A percentile compares a stretch with the other conserved stretches of the same genome.
Evolutionary conservation across 1,140 invertebrate species (phyloP).

Genomic region (Trichonephila clavipes): DNA sequence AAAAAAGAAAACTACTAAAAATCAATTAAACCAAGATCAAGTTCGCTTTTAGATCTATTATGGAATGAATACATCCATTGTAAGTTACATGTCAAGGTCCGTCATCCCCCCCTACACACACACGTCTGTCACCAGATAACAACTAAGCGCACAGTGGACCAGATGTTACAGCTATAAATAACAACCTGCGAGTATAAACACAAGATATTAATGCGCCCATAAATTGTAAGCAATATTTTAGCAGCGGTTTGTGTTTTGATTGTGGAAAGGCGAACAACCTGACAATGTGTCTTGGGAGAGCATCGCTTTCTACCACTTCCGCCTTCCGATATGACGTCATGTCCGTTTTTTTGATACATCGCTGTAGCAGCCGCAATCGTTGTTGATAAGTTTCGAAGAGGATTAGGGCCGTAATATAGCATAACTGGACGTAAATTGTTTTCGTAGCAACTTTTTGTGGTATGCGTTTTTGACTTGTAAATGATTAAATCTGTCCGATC

Average conservation of each 20-base stretch:
- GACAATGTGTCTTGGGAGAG: not conserved
- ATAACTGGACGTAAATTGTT: no score
- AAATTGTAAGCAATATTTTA: not conserved
- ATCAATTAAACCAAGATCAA: not conserved
- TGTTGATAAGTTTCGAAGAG: no score
- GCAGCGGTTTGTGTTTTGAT: not conserved
- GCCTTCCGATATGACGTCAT: not conserved
- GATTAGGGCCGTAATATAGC: no score
- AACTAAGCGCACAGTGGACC: not conserved
- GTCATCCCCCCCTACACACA: not conserved
- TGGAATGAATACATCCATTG: conserved; percentile 14
- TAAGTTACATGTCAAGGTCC: not conserved
- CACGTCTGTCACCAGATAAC: conserved; percentile 6
- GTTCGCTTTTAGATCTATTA: conserved; percentile 4
- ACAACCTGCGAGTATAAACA: conserved; percentile 23
- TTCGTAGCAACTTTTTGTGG: no score
- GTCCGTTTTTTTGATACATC: not conserved
- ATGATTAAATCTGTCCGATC: no score
- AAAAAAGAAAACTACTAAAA: not conserved
- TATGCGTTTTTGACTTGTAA: no score
- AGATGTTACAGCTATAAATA: conserved; percentile 19
- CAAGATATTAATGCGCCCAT: conserved; percentile 1
- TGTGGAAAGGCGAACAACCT: not conserved
- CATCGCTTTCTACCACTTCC: conserved; percentile 11
- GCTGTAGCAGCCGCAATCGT: no score